A percentile compares a stretch with the other conserved stretches of the same genome.
These are phyloP conservation scores for Leptopilina clavipes DNA, from an alignment of 1,140 invertebrate species.

Conservation along the genomic window DNA sequence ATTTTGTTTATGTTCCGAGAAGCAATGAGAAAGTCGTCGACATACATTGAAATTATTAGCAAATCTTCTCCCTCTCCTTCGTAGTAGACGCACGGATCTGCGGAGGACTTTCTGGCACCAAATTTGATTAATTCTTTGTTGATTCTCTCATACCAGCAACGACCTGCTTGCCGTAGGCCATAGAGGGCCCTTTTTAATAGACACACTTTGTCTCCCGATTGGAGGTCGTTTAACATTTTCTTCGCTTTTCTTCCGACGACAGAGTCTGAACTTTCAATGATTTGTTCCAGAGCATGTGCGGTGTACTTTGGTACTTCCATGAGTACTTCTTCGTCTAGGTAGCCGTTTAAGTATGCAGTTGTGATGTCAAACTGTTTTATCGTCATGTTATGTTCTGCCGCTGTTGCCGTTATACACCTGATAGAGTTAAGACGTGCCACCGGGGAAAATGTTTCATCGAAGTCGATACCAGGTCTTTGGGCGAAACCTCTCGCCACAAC, in stretches of 20 bases:
- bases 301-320: neutral
- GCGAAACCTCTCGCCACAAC: neutral
- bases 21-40: neutral
- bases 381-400: neutral
- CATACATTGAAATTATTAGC: neutral
- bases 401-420: neutral
- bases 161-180: neutral
- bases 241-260: neutral
- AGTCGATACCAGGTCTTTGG: neutral
- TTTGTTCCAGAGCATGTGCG: neutral
- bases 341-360: neutral
- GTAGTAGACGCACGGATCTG: neutral
- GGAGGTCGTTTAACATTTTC: neutral
- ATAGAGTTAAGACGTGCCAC: neutral
- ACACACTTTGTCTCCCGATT: neutral
- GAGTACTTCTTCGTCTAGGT: neutral
- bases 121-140: neutral
- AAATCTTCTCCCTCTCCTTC: neutral
- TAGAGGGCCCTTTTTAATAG: neutral
- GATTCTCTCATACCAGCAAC: neutral
- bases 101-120: neutral
- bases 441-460: neutral
- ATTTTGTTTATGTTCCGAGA: neutral
- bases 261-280: neutral
- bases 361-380: neutral